A percentile compares a stretch with the other conserved stretches of the same genome.
Evolutionary conservation across 1,140 invertebrate genomes (phyloP).

Genomic region (Cydia fagiglandana): DNA sequence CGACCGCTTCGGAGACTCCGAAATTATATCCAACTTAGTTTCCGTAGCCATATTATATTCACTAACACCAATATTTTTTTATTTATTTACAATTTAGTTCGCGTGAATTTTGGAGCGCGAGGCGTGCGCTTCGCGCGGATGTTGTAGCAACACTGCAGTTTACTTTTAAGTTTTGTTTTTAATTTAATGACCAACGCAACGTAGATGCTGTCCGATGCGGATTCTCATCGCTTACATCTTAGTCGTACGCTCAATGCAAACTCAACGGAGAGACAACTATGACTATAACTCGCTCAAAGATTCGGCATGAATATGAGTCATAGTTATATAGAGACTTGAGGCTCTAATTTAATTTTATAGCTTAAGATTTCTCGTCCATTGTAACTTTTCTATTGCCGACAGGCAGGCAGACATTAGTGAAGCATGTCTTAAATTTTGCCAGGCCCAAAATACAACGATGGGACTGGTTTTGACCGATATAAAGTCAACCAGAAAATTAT

Average conservation of each 20-base stretch:
- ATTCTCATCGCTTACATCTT: not conserved
- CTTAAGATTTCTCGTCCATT: too few relatives aligned
- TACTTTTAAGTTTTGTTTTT: slow-evolving; percentile 17
- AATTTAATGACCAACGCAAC: not conserved
- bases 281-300: too few relatives aligned
- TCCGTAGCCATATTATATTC: not conserved
- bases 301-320: not conserved
- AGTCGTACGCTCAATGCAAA: not conserved
- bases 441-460: too few relatives aligned
- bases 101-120: not conserved
- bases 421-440: too few relatives aligned
- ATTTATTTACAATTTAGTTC: not conserved
- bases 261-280: too few relatives aligned
- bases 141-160: slow-evolving; percentile 21
- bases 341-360: too few relatives aligned
- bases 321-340: too few relatives aligned
- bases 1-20: slow-evolving; percentile 11
- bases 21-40: slow-evolving; percentile 20
- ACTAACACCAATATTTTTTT: slow-evolving; percentile 7
- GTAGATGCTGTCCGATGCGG: not conserved
- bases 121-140: not conserved
- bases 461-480: too few relatives aligned
- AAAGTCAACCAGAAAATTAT: too few relatives aligned
- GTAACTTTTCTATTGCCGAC: too few relatives aligned
- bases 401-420: too few relatives aligned